Percentiles rank a stretch among this genome's conserved stretches.
Evolutionary conservation across 1,140 invertebrate genomes (phyloP).

Genomic region (Macrotrachela quadricornifera): DNA sequence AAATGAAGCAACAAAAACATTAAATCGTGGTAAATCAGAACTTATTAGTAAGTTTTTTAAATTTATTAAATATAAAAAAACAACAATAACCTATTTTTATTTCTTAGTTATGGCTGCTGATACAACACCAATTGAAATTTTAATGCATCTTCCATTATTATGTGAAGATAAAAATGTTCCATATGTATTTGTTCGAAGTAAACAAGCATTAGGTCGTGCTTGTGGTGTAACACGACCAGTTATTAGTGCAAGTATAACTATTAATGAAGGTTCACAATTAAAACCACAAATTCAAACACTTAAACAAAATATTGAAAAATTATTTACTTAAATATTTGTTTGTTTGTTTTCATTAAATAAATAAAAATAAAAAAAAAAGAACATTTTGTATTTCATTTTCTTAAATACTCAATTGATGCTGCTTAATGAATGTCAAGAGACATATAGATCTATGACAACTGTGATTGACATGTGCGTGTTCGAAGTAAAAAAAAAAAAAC

Average conservation of each 20-base stretch:
- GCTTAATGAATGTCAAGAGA: too few species aligned
- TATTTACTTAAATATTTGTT: conserved; percentile 47
- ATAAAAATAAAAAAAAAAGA: too few species aligned
- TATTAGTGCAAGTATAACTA: conserved; percentile 78
- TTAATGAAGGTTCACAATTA: conserved; percentile 82
- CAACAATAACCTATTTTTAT: too few species aligned
- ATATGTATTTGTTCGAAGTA: conserved; percentile 91
- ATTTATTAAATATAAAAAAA: too few species aligned
- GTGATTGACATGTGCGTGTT: too few species aligned
- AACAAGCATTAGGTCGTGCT: conserved; percentile 83
- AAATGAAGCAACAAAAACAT: conserved; percentile 89
- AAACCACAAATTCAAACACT: conserved; percentile 76
- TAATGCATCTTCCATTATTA: conserved; percentile 80
- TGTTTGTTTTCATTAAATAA: too few species aligned
- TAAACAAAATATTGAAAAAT: conserved; percentile 79
- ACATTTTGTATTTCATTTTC: too few species aligned
- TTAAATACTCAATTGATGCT: too few species aligned
- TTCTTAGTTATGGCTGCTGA: conserved; percentile 73
- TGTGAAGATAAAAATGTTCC: conserved; percentile 99
- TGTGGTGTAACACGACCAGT: conserved; percentile 91
- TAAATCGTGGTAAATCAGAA: conserved; percentile 74
- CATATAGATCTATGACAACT: too few species aligned
- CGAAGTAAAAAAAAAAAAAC: too few species aligned
- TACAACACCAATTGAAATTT: conserved; percentile 84
- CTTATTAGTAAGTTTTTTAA: conserved; percentile 41